Percentiles rank a stretch among this genome's conserved stretches.
Conservation (phyloP, 2,888 invertebrate genomes). For the Tenthredo mesomela region DNA sequence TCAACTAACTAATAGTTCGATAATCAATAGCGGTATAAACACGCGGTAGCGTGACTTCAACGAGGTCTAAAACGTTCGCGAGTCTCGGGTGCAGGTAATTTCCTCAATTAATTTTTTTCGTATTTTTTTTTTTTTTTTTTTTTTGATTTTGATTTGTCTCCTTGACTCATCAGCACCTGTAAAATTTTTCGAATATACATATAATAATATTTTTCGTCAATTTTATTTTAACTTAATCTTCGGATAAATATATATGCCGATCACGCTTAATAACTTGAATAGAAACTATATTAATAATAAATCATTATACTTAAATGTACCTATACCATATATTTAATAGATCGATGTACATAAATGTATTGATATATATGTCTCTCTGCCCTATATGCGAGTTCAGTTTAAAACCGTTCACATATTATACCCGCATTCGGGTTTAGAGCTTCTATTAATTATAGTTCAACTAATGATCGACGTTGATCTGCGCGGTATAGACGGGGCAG, state of each 20-base stretch:
- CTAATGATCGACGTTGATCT: slow-evolving; percentile 32
- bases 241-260: too few relatives aligned
- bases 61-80: background rate
- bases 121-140: background rate
- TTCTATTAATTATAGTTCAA: slow-evolving; percentile 43
- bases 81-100: background rate
- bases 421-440: background rate
- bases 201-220: background rate
- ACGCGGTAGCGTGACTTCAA: slow-evolving; percentile 8
- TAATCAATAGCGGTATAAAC: background rate
- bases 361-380: background rate
- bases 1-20: background rate
- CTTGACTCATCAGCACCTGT: background rate
- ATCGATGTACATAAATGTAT: too few relatives aligned
- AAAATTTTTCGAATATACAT: background rate
- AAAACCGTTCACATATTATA: background rate
- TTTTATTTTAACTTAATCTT: too few relatives aligned
- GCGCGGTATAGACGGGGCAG: background rate
- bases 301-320: background rate
- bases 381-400: background rate
- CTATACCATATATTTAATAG: too few relatives aligned
- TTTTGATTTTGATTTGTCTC: background rate
- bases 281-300: background rate
- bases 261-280: too few relatives aligned
- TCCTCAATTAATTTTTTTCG: background rate